Evolutionary conservation across 1,140 invertebrate genomes (phyloP).

Genomic region (Tachypleus tridentatus): DNA sequence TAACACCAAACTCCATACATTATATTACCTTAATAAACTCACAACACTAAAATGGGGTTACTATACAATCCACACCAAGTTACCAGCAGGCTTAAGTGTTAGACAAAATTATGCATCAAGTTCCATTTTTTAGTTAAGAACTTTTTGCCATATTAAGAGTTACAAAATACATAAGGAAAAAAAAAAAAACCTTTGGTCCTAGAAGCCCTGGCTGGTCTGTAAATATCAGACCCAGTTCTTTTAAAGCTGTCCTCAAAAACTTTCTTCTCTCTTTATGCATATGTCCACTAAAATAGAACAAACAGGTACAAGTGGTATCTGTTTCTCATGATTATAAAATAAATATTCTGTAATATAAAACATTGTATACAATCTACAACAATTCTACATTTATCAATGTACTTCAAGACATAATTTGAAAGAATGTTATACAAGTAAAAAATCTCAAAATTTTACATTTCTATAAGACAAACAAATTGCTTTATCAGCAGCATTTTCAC

Average conservation of each 20-base stretch:
- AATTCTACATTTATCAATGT: too few relatives aligned
- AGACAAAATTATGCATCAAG: too few relatives aligned
- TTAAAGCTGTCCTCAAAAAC: slow-evolving; percentile 87
- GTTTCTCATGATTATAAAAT: too few relatives aligned
- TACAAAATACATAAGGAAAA: background rate
- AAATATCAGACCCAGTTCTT: slow-evolving; percentile 87
- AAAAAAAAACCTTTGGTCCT: slow-evolving; percentile 61
- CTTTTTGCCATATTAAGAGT: slow-evolving; percentile 5
- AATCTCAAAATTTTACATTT: too few relatives aligned
- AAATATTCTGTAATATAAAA: too few relatives aligned
- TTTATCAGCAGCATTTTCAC: background rate
- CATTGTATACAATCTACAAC: too few relatives aligned
- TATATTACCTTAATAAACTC: too few relatives aligned
- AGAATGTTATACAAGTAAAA: too few relatives aligned
- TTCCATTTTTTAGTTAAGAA: background rate
- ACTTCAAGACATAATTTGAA: too few relatives aligned
- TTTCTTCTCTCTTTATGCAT: slow-evolving; percentile 90
- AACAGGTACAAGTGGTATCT: too few relatives aligned
- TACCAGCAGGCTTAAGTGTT: too few relatives aligned
- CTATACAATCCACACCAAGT: too few relatives aligned
- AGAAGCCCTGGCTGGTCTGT: slow-evolving; percentile 95
- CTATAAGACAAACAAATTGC: slow-evolving; percentile 1
- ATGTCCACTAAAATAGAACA: slow-evolving; percentile 40
- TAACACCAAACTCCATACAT: background rate
- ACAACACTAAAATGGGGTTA: background rate